Conservation (phyloP, 2,888 invertebrate species). For the Calameuta pallipes region DNA sequence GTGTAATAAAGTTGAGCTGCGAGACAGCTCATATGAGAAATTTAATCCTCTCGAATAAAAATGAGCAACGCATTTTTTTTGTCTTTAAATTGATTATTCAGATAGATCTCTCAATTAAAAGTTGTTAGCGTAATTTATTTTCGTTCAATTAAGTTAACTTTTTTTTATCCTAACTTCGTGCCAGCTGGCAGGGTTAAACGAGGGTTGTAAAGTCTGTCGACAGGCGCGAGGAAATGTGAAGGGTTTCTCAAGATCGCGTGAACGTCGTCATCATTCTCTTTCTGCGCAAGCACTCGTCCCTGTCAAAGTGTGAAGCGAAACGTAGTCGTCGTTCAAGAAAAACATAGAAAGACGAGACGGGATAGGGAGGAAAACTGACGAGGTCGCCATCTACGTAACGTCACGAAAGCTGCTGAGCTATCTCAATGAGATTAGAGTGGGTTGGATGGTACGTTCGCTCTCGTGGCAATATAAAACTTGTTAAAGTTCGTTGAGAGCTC, state of each 20-base stretch:
- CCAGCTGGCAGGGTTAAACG: neutral
- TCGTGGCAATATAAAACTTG: neutral
- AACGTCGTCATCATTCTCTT: neutral
- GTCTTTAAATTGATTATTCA: neutral
- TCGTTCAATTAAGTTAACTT: neutral
- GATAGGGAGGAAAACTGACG: neutral
- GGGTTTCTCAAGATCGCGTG: neutral
- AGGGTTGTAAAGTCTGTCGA: neutral
- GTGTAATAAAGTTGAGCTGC: neutral
- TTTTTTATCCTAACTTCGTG: neutral
- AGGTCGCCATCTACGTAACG: neutral
- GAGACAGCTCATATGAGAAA: neutral
- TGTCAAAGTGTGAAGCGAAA: neutral
- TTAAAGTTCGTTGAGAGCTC: neutral
- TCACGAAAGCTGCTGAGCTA: neutral
- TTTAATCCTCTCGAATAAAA: neutral
- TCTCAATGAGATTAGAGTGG: neutral
- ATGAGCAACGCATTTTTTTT: neutral
- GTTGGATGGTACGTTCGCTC: neutral
- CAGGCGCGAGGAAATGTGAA: neutral
- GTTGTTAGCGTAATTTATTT: neutral
- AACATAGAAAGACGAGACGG: neutral
- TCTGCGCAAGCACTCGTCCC: neutral
- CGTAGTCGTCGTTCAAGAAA: neutral
- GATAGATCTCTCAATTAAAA: neutral